A percentile compares a stretch with the other conserved stretches of the same genome.
Evolutionary conservation across 1,140 invertebrate species (phyloP).

Genomic region (Mesaphorura yosii): DNA sequence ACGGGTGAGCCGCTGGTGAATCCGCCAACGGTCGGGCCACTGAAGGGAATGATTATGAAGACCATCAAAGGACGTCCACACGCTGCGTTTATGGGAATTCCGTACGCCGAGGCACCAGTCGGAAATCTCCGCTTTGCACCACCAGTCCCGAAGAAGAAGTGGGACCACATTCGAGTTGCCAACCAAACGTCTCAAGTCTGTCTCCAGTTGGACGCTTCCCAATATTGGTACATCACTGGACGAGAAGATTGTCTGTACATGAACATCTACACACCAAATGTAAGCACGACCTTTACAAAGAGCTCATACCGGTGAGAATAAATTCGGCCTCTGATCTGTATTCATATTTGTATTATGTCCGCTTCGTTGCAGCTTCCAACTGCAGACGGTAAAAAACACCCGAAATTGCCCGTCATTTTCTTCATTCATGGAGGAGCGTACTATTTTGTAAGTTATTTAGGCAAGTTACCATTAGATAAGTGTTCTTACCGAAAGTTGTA

Average conservation of each 20-base stretch:
- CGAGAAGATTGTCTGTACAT: slow-evolving; percentile 45
- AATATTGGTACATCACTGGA: slow-evolving; percentile 23
- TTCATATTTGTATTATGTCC: neutral
- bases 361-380: slow-evolving; percentile 1
- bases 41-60: slow-evolving; percentile 19
- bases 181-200: slow-evolving; percentile 27
- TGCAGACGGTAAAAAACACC: slow-evolving; percentile 1
- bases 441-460: too few relatives aligned
- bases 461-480: too few relatives aligned
- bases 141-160: slow-evolving; percentile 30
- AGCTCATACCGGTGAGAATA: neutral
- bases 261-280: slow-evolving; percentile 38
- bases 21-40: neutral
- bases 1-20: neutral
- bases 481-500: neutral
- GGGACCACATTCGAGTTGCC: slow-evolving; percentile 28
- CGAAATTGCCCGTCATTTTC: slow-evolving; percentile 20
- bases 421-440: slow-evolving; percentile 23
- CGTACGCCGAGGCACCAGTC: slow-evolving; percentile 22
- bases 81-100: slow-evolving; percentile 24
- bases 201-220: slow-evolving; percentile 28
- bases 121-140: slow-evolving; percentile 18
- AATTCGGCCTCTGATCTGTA: too few relatives aligned
- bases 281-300: neutral
- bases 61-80: slow-evolving; percentile 18